Base-by-base conservation (phyloP, 2,888 invertebrate genomes). In the Melanostoma mellinum region DNA sequence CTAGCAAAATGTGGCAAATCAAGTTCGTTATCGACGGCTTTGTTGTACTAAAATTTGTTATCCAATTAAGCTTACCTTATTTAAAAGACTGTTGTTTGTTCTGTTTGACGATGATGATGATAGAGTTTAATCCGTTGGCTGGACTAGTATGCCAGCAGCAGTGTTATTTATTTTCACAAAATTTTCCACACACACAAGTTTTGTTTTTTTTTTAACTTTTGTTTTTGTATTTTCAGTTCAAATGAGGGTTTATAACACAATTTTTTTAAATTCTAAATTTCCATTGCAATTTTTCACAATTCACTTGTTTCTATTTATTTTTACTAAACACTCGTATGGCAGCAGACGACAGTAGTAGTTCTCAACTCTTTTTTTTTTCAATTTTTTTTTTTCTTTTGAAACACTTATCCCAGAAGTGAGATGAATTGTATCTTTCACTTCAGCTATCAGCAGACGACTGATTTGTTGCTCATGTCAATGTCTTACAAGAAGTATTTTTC, bases 361-460 rank as follows among this genome's bases (percentile, higher is more conserved):
- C 32, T 33, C 72, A 60, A 72, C 72, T 65, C 58, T 77, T 79
- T 74, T 71, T 76, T 61, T n/a, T n/a, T n/a, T n/a, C n/a, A n/a
- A 30, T 48, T 44, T 32, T 52, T 3, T 10, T 58, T 48, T 50
- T 52, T n/a, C 58, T 71, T 10, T 6, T 10, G 35, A 50, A 68
- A 5, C 58, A 20, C 40, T 76, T 73, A 77, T 75, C 81, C 77
- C 55, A 60, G 65, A 36, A 55, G 56, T 77, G 82, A 77, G 74
- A 69, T 74, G 69, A 69, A 67, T 65, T 74, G 89, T 89, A 88
- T 88, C 87, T 88, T 87, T 88, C 89, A 88, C 89, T 88, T 89
- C 89, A 88, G 88, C 89, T 87, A 88, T 89, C 88, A 87, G 88
- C 88, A 88, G 88, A 88, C 89, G 90, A 89, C 89, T 89, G 89